Conservation (phyloP, 2,888 invertebrate genomes). For the Drosophila birchii region DNA sequence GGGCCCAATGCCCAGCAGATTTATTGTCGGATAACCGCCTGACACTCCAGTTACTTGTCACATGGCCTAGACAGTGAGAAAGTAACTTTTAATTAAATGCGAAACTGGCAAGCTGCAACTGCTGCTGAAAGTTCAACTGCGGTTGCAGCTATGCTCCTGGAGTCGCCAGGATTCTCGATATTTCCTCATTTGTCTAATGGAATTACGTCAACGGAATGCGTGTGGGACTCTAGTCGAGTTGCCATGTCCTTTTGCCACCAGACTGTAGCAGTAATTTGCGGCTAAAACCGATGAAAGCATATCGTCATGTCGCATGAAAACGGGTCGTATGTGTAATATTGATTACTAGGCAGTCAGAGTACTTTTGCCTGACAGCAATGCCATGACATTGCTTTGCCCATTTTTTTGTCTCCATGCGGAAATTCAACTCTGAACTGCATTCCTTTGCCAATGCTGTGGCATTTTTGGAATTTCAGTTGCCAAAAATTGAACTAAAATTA, state of each 20-base stretch:
- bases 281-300: constrained; percentile 6
- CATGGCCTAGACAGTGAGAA: background rate
- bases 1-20: constrained; percentile 3
- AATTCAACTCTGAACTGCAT: constrained; percentile 47
- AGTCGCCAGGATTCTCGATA: constrained; percentile 2
- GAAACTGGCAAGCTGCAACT: constrained; percentile 8
- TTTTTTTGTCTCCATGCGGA: constrained; percentile 5
- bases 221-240: background rate
- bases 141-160: constrained; percentile 5
- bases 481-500: background rate
- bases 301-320: background rate
- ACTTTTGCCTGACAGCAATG: background rate
- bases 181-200: constrained; percentile 32
- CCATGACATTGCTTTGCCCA: constrained; percentile 26
- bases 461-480: constrained; percentile 14
- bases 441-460: constrained; percentile 24
- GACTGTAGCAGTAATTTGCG: constrained; percentile 4
- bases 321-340: constrained; percentile 55
- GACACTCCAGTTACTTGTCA: constrained; percentile 14
- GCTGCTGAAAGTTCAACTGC: constrained; percentile 19
- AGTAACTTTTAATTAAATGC: constrained; percentile 42
- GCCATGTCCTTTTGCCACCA: background rate
- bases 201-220: constrained; percentile 22
- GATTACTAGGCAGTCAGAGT: constrained; percentile 32
- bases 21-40: constrained; percentile 18